Evolutionary conservation across 2,113 vertebrate genomes (phyloP).

Genomic region (Mastomys coucha): DNA sequence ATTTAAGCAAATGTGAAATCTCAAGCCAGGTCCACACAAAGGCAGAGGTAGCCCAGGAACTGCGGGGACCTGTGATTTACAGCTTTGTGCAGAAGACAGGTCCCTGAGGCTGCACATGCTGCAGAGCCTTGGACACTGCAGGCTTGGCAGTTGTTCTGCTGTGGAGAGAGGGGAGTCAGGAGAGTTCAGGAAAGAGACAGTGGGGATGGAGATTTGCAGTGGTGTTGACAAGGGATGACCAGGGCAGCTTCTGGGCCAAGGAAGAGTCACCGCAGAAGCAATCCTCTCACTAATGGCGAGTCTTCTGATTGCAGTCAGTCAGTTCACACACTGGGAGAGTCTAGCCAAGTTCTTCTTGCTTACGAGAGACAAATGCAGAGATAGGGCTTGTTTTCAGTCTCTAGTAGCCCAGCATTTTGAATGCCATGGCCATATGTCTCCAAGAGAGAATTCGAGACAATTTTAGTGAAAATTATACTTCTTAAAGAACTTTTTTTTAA

Average conservation of each 20-base stretch:
- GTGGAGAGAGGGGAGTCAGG: background rate
- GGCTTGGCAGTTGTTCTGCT: background rate
- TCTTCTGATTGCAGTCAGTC: background rate
- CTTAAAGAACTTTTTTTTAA: background rate
- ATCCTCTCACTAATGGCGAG: background rate
- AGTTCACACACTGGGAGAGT: background rate
- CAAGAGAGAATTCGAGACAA: conserved; percentile 1
- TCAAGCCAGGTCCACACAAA: background rate
- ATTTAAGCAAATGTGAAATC: background rate
- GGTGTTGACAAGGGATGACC: background rate
- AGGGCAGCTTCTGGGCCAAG: background rate
- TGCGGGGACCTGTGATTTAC: background rate
- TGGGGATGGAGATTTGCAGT: background rate
- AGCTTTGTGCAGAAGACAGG: background rate
- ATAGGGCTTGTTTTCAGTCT: background rate
- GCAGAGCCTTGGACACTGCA: background rate
- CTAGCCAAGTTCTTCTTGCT: background rate
- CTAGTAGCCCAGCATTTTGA: background rate
- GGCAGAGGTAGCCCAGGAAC: background rate
- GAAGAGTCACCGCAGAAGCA: background rate
- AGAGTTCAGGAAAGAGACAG: background rate
- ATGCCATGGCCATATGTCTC: background rate
- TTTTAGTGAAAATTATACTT: background rate
- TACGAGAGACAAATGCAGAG: background rate
- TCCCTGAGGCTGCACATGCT: rapidly evolving